Base-by-base conservation (phyloP, 2,113 vertebrate species). In the Tilapia sparmanii region DNA sequence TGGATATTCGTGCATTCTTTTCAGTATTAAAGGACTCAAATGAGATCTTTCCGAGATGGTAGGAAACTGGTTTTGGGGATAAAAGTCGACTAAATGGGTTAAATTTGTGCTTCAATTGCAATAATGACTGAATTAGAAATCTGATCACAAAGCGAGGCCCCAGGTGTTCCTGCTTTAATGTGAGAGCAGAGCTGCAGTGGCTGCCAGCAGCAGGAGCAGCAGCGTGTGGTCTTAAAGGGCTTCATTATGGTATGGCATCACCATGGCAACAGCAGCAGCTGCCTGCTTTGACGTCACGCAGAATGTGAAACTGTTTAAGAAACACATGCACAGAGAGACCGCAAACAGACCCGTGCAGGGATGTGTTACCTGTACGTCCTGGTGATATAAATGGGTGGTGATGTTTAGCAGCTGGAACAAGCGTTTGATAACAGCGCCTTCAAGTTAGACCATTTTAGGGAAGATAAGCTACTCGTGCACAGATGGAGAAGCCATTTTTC, bases 181-280 rank as follows among this genome's bases (percentile, higher is more conserved):
- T 35, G 76, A 68, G 87, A 86, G 53, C 40, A 24, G 81, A 52
- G 29, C 85, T 52, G 31, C 15, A 87, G 19, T 19, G 81, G 66
- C 71, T 52, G 81, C 68, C 81, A 83, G 81, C 86, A 63, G 71
- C 71, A 9, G 86, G 42, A 78, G 53, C 79, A 53, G 82, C 80
- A 59, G 29, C 15, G 29, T 89, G 90, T 22, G 82, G 85, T 80
- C 87, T 81, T 35, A 2, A 78, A 76, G 83, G 81, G 78, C 68
- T 80, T 91, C 84, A 80, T 87, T 87, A 84, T 84, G 86, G 88
- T 86, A 80, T 86, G 88, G 81, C 76, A 53, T 91, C 19, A 1
- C 91, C 83, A 87, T 5, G 86, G 88, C 82, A 90, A 91, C 90
- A 40, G 87, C 91, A 78, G 68, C 88, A 81, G 88, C 89, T 88